Conservation (phyloP, 2,797 vertebrate genomes). For the Xerus rutilus region DNA sequence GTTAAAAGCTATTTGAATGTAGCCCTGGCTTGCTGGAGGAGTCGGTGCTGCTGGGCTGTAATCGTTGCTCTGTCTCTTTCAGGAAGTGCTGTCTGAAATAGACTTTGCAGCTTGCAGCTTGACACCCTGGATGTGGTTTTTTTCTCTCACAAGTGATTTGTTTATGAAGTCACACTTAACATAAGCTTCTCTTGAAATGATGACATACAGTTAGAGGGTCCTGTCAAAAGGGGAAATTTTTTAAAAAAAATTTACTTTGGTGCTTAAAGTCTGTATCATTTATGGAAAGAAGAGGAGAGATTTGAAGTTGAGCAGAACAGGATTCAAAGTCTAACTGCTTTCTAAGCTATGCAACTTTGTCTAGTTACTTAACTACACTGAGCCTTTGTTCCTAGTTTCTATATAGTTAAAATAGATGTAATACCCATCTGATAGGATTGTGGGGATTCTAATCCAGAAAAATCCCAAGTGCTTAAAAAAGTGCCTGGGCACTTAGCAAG, state of each 20-base stretch:
- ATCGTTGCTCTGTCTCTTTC: conserved; percentile 47
- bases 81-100: conserved; percentile 74
- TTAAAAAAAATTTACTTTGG: conserved; percentile 25
- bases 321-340: background rate
- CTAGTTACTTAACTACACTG: background rate
- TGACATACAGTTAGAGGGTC: conserved; percentile 23
- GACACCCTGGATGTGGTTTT: conserved; percentile 80
- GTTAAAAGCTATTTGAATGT: conserved; percentile 11
- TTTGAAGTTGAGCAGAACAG: background rate
- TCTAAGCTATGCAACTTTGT: conserved; percentile 18
- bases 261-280: conserved; percentile 15
- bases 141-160: conserved; percentile 78
- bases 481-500: background rate
- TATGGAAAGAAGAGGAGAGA: conserved; percentile 18
- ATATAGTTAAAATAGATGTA: background rate
- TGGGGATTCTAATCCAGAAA: background rate
- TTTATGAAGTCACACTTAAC: conserved; percentile 60
- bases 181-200: conserved; percentile 22
- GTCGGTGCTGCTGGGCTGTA: background rate
- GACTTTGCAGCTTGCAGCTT: conserved; percentile 51
- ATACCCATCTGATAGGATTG: background rate
- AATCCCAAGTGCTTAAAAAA: background rate
- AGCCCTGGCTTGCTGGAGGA: background rate
- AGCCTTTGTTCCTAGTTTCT: conserved; percentile 15
- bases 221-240: background rate